Base-by-base conservation (phyloP, 2,888 invertebrate species). In the Rhingia rostrata region DNA sequence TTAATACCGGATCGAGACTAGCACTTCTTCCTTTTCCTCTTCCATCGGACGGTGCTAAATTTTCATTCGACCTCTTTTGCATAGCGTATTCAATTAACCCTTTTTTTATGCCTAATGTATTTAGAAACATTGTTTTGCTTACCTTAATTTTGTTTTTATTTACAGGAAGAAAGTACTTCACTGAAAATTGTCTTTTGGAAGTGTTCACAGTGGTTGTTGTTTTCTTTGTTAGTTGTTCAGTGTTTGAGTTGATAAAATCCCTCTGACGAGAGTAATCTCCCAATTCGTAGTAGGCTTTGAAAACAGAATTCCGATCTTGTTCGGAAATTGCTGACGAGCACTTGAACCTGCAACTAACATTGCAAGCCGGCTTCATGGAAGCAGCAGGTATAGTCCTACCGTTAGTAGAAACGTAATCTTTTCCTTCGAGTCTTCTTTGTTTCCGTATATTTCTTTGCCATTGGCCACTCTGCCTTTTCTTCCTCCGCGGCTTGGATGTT, bases 291-390 rank as follows among this genome's bases (percentile, higher is more conserved):
- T 35, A 54, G 2, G 10, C 41, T 67, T 54, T 67, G 12, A 67
- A 43, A 54, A 45, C 45, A 35, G 43, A 14, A n/a, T 12, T 53
- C 32, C 32, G 3, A 12, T 45, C 66, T 9, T 67, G 54, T 54
- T 54, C 54, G 7, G 35, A 54, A 54, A 32, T 43, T 4, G 33
- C 53, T 45, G 9, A 61, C 7, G 45, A 41, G 6, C 22, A 49
- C 33, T 64, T 64, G 39, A 64, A 6, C 49, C 51, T 64, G 30
- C 66, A 53, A 4, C n/a, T 43, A 41, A 53, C 53, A 43, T 66
- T 60, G 60, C 60, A 60, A 60, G 60, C 45, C 10, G 32, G 43
- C 41, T 66, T 53, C 53, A 66, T 66, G 12, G 9, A 12, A 53
- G 53, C 53, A 53, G 33, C 66, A 3, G 53, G 32, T 41, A 66